phyloP scores from a whole-genome alignment of 1,140 invertebrate genomes.

The Sitodiplosis mosellana region DNA sequence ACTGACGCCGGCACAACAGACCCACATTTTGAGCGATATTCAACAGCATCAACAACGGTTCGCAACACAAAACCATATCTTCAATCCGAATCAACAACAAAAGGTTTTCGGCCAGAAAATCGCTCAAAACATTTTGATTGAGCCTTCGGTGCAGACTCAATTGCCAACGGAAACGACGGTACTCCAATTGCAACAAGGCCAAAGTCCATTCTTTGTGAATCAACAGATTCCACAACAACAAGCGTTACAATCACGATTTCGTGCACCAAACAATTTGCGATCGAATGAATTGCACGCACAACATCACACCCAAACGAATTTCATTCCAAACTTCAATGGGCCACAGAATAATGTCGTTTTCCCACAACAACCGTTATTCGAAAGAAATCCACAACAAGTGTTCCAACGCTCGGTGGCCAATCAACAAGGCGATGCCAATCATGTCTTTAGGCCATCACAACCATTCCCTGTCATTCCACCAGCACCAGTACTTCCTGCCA shows the following conservation, averaged over 20 bases:
- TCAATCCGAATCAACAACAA: conserved; percentile 6
- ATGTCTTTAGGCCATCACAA: neutral
- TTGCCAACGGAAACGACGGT: neutral
- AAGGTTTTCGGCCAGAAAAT: neutral
- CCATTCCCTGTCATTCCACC: neutral
- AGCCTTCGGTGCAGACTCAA: neutral
- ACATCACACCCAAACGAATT: conserved; percentile 23
- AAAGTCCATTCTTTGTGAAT: neutral
- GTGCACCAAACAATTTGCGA: conserved; percentile 1
- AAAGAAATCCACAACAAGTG: conserved; percentile 26
- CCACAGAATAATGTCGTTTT: conserved; percentile 6
- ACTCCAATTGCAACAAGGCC: neutral
- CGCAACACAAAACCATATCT: conserved; percentile 1
- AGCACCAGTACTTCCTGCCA: no score
- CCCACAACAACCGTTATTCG: conserved; percentile 13
- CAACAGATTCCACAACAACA: conserved; percentile 4
- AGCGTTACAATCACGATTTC: neutral
- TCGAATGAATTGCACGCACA: conserved; percentile 7
- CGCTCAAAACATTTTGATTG: neutral
- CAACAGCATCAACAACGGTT: conserved; percentile 34
- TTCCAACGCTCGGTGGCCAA: conserved; percentile 18
- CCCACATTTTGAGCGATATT: conserved; percentile 37
- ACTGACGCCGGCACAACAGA: conserved; percentile 33
- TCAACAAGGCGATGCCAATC: conserved; percentile 8
- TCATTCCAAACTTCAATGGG: conserved; percentile 15